Evolutionary conservation across 2,888 invertebrate genomes (phyloP).

Genomic region (Drosophila nr. perissopoda): DNA sequence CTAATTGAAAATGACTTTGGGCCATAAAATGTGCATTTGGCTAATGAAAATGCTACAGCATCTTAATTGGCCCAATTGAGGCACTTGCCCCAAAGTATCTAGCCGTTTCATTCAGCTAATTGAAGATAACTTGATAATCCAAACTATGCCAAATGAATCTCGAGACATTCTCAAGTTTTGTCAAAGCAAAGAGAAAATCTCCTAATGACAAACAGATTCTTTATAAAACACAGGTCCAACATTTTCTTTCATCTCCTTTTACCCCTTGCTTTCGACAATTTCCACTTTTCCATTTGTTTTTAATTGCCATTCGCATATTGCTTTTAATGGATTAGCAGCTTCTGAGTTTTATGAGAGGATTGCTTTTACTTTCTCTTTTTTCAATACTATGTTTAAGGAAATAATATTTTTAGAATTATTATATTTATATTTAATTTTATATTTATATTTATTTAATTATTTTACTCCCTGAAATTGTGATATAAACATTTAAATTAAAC

Average conservation of each 20-base stretch:
- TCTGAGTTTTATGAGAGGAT: constrained; percentile 4
- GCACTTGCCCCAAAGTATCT: constrained; percentile 30
- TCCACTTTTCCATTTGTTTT: constrained; percentile 37
- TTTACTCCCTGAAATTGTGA: not conserved
- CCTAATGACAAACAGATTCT: not conserved
- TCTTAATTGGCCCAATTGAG: constrained; percentile 55
- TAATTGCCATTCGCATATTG: constrained; percentile 46
- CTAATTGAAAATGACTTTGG: constrained; percentile 69
- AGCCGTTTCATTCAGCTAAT: constrained; percentile 23
- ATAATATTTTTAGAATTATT: not conserved
- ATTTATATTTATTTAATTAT: not conserved
- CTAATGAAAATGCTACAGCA: constrained; percentile 48
- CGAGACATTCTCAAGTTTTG: constrained; percentile 11
- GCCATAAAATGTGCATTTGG: constrained; percentile 41
- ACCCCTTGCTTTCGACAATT: not conserved
- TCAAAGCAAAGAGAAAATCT: constrained; percentile 7
- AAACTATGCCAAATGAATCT: not conserved
- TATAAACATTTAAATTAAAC: not conserved
- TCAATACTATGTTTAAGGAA: no score
- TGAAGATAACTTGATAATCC: constrained; percentile 36
- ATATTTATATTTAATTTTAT: not conserved
- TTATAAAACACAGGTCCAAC: not conserved
- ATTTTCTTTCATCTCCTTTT: not conserved
- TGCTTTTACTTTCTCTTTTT: no score
- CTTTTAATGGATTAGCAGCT: constrained; percentile 33